Evolutionary conservation across 2,113 vertebrate genomes (phyloP), one percentile per base, ranked within the genome.

Genomic region (Mionectes macconnelli): DNA sequence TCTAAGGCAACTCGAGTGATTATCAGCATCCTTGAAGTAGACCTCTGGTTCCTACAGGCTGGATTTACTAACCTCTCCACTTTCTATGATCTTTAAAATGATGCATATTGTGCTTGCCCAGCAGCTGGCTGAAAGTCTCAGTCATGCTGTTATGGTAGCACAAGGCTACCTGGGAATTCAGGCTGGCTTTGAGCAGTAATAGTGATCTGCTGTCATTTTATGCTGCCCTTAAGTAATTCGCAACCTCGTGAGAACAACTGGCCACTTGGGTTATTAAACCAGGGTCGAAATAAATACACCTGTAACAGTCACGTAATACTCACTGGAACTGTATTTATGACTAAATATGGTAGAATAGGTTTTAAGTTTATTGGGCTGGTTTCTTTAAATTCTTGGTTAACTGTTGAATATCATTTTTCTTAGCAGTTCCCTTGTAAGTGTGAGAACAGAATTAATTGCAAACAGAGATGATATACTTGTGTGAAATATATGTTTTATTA

Each of bases 71-170:
- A 40, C 22, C 27, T 84, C 25, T 73, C 10, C n/a, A 1, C 45
- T 24, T 64, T 8, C 18, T 18, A 0, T 39, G 57, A 50, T 39
- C 47, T 87, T 75, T 40, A 37, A 57, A 78, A 63, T 0, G 1
- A 6, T 40, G 39, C 7, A 5, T 24, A 1, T 24, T 50, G 66
- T 79, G 30, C 72, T 69, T 40, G 80, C 27, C 53, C 40, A 40
- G 19, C 53, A 60, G 53, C 17, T 60, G 35, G 12, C 35, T 82
- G 8, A 17, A 68, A n/a, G 4, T 45, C 39, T 79, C 35, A 3
- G 2, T 44, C 1, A 1, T 74, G 50, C 40, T 86, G 3, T 15
- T 45, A 5, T 0, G 0, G 52, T 42, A 59, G 69, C 47, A 67
- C 12, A 9, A 37, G 31, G 14, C 55, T 84, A 67, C 33, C 18